phyloP scores from a whole-genome alignment of 2,797 vertebrate species.

The Microcaecilia unicolor region DNA sequence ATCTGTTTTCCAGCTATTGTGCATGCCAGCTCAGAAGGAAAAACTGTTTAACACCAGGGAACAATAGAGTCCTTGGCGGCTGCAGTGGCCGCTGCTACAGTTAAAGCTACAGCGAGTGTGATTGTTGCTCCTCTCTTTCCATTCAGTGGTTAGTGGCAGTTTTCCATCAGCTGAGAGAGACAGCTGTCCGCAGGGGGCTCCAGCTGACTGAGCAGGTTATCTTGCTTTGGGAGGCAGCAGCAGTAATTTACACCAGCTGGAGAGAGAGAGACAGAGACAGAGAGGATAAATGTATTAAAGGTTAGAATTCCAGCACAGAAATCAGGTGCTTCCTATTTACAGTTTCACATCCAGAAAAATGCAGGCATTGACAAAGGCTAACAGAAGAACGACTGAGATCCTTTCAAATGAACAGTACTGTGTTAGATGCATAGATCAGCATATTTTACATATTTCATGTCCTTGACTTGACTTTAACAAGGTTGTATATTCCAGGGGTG shows the following conservation, averaged over 20 bases:
- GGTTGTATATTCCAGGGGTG: no score
- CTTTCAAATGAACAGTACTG: no score
- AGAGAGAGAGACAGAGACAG: conserved; percentile 7
- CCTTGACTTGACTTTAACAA: no score
- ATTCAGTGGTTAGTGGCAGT: conserved; percentile 44
- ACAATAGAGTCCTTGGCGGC: conserved; percentile 53
- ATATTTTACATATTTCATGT: no score
- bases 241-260: conserved; percentile 61
- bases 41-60: conserved; percentile 52
- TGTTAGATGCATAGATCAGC: no score
- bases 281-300: background rate
- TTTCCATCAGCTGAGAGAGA: conserved; percentile 46
- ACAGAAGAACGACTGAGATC: no score
- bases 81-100: conserved; percentile 35
- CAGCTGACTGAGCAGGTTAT: conserved; percentile 60
- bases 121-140: conserved; percentile 60
- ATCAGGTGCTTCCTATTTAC: no score
- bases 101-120: conserved; percentile 47
- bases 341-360: no score
- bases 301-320: conserved; percentile 20
- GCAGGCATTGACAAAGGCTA: no score
- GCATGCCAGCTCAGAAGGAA: conserved; percentile 47
- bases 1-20: conserved; percentile 35
- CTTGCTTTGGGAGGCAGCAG: conserved; percentile 52
- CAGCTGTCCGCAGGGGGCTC: conserved; percentile 55